Base-by-base conservation (phyloP, 1,140 invertebrate genomes). In the Nebria ingens region DNA sequence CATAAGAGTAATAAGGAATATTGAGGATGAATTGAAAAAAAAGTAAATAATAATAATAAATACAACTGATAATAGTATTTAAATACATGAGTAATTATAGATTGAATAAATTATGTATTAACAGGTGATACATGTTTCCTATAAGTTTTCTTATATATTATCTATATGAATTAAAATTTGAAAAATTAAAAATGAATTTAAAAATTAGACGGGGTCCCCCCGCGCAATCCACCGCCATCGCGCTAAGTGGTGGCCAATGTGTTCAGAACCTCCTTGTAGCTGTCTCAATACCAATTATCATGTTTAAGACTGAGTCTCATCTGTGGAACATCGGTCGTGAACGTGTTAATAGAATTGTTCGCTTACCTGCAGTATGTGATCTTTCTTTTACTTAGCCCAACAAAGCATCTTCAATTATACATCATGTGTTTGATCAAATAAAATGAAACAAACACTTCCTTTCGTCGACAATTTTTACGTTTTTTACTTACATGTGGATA, bases 21-120 rank as follows among this genome's bases (percentile, higher is more conserved):
- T n/a, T n/a, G n/a, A n/a, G n/a, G n/a, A n/a, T n/a, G n/a, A n/a
- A n/a, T n/a, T 34, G n/a, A 45, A 12, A 4, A 45, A 45, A 12
- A 45, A 45, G 40, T 45, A 45, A 45, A 4, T 45, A 45, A 34
- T 34, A 34, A 9, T 9, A 11, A 45, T 17, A 45, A 45, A 45
- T 12, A 45, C 40, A 45, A 45, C 40, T 45, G 40, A 45, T 45
- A 45, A 17, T 45, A 45, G 40, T 45, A 45, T 45, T 45, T 45
- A 45, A 45, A 45, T 45, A 45, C 40, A 45, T 45, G 40, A 45
- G 40, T 45, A 45, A 45, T 45, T 45, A 45, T 45, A 45, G 40
- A 45, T 12, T 45, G 17, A 45, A 45, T 12, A 45, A 45, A 45
- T 34, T 9, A 34, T 45, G 40, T 45, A 45, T 45, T n/a, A n/a